Base-by-base conservation (phyloP, 1,140 invertebrate genomes). In the Drosophila bipectinata region DNA sequence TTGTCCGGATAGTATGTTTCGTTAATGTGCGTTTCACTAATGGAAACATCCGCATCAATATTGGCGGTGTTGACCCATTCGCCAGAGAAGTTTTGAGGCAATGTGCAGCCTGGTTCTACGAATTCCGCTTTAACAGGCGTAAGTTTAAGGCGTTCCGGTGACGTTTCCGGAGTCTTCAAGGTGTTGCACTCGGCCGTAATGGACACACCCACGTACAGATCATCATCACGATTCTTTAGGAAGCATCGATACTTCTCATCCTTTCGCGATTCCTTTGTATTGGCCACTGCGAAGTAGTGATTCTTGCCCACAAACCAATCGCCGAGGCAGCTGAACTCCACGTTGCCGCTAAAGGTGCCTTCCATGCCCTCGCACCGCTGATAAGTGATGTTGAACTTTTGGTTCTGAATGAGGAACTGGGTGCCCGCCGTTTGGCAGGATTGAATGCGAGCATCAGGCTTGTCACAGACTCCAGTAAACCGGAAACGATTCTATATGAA, bases 61-160 rank as follows among this genome's bases (percentile, higher is more conserved):
- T 99, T 98, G 0, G 98, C 98, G 1, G 98, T 99, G 77, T 99
- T 99, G 18, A 99, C 98, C 98, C 98, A 99, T 34, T 96, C 94
- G 8, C 98, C 98, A 2, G 95, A 96, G 91, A 98, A 98, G 92
- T 99, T 99, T 92, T 98, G 95, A 0, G 98, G 98, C 49, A 99
- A 92, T 39, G 96, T 95, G 91, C 98, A 99, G 4, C 97, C 96
- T 9, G 98, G 96, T 59, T 96, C 95, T 0, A 99, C 97, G 10
- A 97, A 94, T 93, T 98, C 97, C 0, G 96, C 93, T 84, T 93
- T 94, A 77, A 97, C 96, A 71, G 97, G 97, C 9, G 95, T 97
- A 26, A 99, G 93, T 60, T 96, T 94, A 34, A 98, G 94, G 93
- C 98, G 95, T 87, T 98, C 97, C 0, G 98, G 98, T 77, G 97